These are phyloP conservation scores for Microplitis demolitor DNA, from an alignment of 1,140 invertebrate genomes.

Conservation along the genomic window DNA sequence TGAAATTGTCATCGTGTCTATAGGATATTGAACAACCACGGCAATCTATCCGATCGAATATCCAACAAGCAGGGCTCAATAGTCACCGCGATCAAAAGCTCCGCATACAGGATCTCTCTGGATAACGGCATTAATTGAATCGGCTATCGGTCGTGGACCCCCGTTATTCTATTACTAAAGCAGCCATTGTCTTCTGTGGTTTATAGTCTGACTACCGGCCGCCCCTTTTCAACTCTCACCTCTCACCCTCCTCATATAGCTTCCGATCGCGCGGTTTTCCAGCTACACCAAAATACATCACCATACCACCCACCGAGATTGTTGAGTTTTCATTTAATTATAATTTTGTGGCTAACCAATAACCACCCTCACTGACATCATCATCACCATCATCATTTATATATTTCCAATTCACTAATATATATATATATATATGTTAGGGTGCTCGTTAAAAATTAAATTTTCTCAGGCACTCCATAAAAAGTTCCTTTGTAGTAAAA, in stretches of 20 bases:
- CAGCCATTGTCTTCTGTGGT: constrained; percentile 54
- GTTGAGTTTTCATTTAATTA: constrained; percentile 38
- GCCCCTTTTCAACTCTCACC: constrained; percentile 8
- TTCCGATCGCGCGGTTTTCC: constrained; percentile 11
- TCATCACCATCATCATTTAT: not conserved
- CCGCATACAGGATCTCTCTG: constrained; percentile 43
- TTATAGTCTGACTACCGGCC: constrained; percentile 44
- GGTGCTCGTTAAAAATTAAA: no score
- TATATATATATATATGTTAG: no score
- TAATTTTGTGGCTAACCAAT: constrained; percentile 38
- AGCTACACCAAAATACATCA: constrained; percentile 33
- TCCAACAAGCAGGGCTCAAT: constrained; percentile 37
- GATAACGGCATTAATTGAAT: constrained; percentile 58
- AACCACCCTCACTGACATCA: not conserved
- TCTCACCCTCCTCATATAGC: not conserved
- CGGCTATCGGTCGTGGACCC: constrained; percentile 48
- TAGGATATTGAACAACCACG: constrained; percentile 42
- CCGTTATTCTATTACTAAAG: constrained; percentile 57
- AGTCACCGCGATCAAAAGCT: constrained; percentile 46
- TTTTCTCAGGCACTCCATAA: no score
- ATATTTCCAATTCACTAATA: not conserved
- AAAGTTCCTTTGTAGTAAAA: no score
- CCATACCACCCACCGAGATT: constrained; percentile 29
- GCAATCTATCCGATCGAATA: constrained; percentile 51
- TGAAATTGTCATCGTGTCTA: constrained; percentile 34